Evolutionary conservation across 2,888 invertebrate genomes (phyloP).

Genomic region (Drosophila pseudotakahashii): DNA sequence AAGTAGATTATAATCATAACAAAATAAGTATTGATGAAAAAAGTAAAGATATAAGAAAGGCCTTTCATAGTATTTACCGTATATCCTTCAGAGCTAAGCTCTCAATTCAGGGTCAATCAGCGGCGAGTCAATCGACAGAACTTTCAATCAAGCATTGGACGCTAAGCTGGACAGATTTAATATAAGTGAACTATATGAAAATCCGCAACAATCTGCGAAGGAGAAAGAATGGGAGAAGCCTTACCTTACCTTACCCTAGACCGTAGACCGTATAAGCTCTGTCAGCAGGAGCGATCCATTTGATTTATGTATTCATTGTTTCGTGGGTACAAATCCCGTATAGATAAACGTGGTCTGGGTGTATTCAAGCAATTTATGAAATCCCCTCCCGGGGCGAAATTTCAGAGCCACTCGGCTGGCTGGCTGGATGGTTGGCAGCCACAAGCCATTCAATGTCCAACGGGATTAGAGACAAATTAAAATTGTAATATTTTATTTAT

Average conservation of each 20-base stretch:
- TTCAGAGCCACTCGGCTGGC: slow-evolving; percentile 16
- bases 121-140: neutral
- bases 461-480: slow-evolving; percentile 79
- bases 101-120: neutral
- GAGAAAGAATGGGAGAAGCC: neutral
- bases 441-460: slow-evolving; percentile 56
- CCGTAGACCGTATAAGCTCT: slow-evolving; percentile 29
- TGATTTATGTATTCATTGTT: slow-evolving; percentile 60
- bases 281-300: slow-evolving; percentile 50
- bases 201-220: neutral
- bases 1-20: no score
- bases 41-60: no score
- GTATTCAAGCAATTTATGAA: slow-evolving; percentile 58
- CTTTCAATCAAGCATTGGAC: neutral
- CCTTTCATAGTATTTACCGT: no score
- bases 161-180: neutral
- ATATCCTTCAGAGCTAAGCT: neutral
- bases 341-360: slow-evolving; percentile 32
- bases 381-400: slow-evolving; percentile 17
- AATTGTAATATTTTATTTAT: slow-evolving; percentile 80
- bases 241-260: neutral
- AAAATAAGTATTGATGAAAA: no score
- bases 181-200: neutral
- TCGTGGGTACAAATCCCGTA: slow-evolving; percentile 28
- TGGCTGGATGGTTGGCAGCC: slow-evolving; percentile 29